Evolutionary conservation across 2,797 vertebrate genomes (phyloP).

Genomic region (Pseudomugil gertrudae): DNA sequence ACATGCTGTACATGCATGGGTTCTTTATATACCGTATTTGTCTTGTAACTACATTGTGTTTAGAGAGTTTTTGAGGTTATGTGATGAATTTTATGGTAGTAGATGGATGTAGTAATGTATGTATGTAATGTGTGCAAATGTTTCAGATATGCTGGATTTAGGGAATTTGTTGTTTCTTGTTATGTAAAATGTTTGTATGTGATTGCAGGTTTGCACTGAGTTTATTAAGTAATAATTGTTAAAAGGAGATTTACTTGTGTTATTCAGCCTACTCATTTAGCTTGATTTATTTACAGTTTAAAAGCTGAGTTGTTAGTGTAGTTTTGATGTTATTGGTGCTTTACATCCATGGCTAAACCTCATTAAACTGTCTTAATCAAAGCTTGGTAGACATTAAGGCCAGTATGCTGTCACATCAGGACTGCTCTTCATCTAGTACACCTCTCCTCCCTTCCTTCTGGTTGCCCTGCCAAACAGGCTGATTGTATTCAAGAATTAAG

Average conservation of each 20-base stretch:
- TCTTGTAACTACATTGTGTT: background rate
- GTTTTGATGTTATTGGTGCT: conserved; percentile 22
- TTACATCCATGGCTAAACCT: conserved; percentile 61
- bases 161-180: background rate
- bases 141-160: background rate
- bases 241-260: conserved; percentile 6
- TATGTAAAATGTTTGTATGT: background rate
- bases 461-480: conserved; percentile 21
- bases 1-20: background rate
- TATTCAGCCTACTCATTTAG: conserved; percentile 1
- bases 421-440: conserved; percentile 20
- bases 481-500: conserved; percentile 24
- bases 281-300: conserved; percentile 13
- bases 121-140: too few species aligned
- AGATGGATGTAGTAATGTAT: too few species aligned
- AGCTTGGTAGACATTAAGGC: conserved; percentile 56
- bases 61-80: background rate
- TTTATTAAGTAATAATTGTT: background rate
- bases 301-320: conserved; percentile 1
- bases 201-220: background rate
- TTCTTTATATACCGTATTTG: background rate
- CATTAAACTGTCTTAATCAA: conserved; percentile 73
- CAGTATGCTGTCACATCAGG: conserved; percentile 36
- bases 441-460: conserved; percentile 18
- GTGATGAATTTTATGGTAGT: too few species aligned